These are phyloP conservation scores for Emydoidea blandingii DNA, from an alignment of 2,797 vertebrate genomes.

Conservation along the genomic window DNA sequence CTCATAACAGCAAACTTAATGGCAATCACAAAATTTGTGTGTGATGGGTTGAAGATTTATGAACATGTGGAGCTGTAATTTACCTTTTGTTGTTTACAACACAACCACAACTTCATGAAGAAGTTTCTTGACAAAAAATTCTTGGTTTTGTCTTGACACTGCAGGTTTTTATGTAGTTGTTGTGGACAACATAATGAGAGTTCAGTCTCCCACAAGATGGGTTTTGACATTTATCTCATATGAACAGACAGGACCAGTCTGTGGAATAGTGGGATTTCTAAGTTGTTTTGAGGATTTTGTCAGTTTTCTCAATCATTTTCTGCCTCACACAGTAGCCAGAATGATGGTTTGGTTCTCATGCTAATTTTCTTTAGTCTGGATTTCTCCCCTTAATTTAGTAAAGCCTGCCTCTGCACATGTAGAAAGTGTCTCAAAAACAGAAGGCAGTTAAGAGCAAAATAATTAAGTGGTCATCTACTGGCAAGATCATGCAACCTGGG, in stretches of 20 bases:
- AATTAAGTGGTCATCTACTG: neutral
- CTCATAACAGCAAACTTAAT: neutral
- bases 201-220: no score
- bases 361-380: neutral
- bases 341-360: neutral
- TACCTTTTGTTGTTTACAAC: neutral
- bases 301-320: neutral
- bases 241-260: neutral
- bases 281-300: neutral
- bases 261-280: neutral
- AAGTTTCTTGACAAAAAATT: neutral
- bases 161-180: neutral
- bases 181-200: neutral
- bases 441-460: neutral
- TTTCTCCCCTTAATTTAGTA: slow-evolving; percentile 7
- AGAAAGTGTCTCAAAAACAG: neutral
- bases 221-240: neutral
- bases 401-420: neutral
- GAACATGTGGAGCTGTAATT: neutral
- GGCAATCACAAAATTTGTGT: neutral
- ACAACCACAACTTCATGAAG: neutral
- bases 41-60: neutral
- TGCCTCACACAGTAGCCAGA: neutral
- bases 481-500: neutral
- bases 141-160: neutral